Evolutionary conservation across 2,113 vertebrate genomes (phyloP), one percentile per base, ranked within the genome.

Genomic region (Argyrosomus japonicus): DNA sequence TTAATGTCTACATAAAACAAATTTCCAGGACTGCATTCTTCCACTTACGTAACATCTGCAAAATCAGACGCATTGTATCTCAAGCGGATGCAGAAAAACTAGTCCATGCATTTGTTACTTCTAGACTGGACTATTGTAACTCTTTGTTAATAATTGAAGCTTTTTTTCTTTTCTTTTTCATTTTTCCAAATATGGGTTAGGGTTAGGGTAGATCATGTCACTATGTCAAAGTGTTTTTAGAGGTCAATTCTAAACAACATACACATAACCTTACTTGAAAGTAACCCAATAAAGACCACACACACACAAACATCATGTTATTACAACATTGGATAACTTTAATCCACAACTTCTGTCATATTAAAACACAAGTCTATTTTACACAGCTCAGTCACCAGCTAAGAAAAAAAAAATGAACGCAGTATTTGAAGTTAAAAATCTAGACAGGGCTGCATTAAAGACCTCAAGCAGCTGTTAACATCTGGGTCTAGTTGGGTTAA

Each of bases 331-430:
- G 67, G 81, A 88, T 89, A 63, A 87, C 74, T 95, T 95, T 93
- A 94, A 94, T 94, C 67, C 88, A 92, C 92, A 93, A 93, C 79
- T 90, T 80, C 82, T 78, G 60, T 92, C 79, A 86, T 91, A 95
- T 92, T 93, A 92, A 91, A 94, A 95, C 93, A 93, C 87, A 84
- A 72, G 23, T 79, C 93, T 95, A 95, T 94, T 86, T 92, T 94
- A 95, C 89, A 95, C 51, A 82, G 76, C 79, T 90, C 56, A 82
- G 77, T 84, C 81, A 89, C 69, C 79, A 82, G 84, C 92, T 93
- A 92, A 87, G 76, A 87, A 91, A 91, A 88, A 82, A 21, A 63
- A 63, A 84, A 74, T 77, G 54, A 87, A 77, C 67, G 71, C 45
- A 69, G 73, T 79, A 78, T 57, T 70, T 64, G 50, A 75, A 78